phyloP scores from a whole-genome alignment of 2,797 vertebrate genomes.

The Nasua narica region DNA sequence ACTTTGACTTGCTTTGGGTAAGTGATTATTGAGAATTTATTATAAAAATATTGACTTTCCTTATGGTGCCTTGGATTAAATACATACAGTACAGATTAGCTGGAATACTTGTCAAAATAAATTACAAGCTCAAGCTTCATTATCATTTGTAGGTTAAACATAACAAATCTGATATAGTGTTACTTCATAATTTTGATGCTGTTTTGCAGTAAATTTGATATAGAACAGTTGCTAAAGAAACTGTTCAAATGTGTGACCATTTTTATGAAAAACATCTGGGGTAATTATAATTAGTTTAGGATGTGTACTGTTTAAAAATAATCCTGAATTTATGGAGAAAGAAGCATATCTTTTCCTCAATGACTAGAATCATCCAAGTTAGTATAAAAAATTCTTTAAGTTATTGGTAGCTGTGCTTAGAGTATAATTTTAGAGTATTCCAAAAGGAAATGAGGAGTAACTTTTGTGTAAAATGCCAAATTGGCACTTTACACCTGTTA shows the following conservation, averaged over 20 bases:
- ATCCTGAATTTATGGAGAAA: constrained; percentile 78
- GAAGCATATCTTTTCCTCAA: constrained; percentile 78
- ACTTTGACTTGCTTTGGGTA: constrained; percentile 51
- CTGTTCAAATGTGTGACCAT: constrained; percentile 84
- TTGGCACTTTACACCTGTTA: constrained; percentile 87
- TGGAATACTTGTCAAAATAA: constrained; percentile 84
- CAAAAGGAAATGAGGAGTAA: constrained; percentile 81
- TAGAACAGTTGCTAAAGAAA: constrained; percentile 86
- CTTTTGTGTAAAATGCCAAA: constrained; percentile 83
- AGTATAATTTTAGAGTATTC: constrained; percentile 81
- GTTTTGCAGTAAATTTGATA: constrained; percentile 86
- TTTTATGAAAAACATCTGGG: constrained; percentile 87
- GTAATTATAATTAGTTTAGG: constrained; percentile 87
- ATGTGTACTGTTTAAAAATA: constrained; percentile 82
- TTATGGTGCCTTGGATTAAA: constrained; percentile 79
- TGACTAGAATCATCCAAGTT: constrained; percentile 76
- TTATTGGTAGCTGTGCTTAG: constrained; percentile 78
- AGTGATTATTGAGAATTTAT: constrained; percentile 79
- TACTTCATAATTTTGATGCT: constrained; percentile 83
- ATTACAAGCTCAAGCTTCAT: constrained; percentile 86
- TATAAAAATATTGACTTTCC: constrained; percentile 82
- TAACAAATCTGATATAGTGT: constrained; percentile 83
- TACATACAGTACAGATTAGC: constrained; percentile 80
- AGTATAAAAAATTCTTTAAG: constrained; percentile 77
- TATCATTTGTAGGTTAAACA: constrained; percentile 80